These are phyloP conservation scores for Calidris pugnax DNA, from an alignment of 2,113 vertebrate genomes.

Conservation along the genomic window DNA sequence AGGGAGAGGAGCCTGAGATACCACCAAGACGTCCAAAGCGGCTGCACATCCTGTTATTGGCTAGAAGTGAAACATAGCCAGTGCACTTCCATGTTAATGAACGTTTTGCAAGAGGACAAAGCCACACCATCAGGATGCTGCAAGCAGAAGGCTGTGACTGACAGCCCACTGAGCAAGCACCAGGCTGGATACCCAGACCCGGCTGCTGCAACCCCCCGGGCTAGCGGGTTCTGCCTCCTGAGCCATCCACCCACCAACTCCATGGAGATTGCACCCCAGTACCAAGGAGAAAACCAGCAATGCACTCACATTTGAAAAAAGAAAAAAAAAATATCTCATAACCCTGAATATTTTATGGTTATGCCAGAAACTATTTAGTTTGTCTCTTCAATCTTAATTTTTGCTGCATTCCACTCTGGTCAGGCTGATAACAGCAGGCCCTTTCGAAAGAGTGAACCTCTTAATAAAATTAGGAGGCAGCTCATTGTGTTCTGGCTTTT, in stretches of 20 bases:
- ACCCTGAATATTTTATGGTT: not conserved
- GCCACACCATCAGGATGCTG: not conserved
- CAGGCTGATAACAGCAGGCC: not conserved
- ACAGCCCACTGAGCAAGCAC: not conserved
- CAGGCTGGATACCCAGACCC: not conserved
- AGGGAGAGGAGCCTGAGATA: not conserved
- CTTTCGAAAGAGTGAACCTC: not conserved
- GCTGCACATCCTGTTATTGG: not conserved
- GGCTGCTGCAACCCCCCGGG: not conserved
- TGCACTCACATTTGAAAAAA: not conserved
- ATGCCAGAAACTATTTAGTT: not conserved
- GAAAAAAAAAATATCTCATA: not conserved
- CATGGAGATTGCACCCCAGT: not conserved
- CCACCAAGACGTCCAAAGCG: not conserved
- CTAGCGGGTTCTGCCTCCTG: not conserved
- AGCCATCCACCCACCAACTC: not conserved
- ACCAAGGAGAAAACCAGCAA: not conserved
- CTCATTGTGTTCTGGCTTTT: not conserved
- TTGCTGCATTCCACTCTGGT: rapidly evolving
- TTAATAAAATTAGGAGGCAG: conserved; percentile 19
- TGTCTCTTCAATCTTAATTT: not conserved
- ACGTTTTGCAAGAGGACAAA: not conserved
- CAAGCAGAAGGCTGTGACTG: not conserved
- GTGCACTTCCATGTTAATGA: not conserved
- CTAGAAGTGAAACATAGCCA: not conserved